Evolutionary conservation across 2,888 invertebrate species (phyloP).

Genomic region (Orthosia cruda): DNA sequence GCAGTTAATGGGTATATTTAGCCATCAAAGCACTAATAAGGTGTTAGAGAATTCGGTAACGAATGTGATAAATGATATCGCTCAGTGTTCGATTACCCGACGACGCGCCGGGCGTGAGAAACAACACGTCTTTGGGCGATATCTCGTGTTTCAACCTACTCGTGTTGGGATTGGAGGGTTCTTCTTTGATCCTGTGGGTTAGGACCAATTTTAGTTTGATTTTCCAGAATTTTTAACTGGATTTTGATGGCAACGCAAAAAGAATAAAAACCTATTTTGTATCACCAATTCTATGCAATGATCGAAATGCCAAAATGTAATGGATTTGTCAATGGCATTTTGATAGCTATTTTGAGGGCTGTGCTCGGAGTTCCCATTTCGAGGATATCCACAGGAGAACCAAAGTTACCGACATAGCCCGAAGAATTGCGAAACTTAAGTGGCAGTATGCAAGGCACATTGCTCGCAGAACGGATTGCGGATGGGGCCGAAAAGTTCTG

Average conservation of each 20-base stretch:
- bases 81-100: conserved; percentile 79
- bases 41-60: conserved; percentile 79
- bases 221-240: not conserved
- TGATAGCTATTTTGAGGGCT: no score
- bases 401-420: no score
- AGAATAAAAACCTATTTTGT: not conserved
- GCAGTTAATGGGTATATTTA: conserved; percentile 71
- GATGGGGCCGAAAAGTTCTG: no score
- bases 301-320: no score
- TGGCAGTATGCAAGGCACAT: no score
- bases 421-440: no score
- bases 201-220: not conserved
- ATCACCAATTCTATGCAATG: not conserved
- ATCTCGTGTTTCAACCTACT: conserved; percentile 81
- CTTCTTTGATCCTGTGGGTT: conserved; percentile 7
- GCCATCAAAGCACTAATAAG: conserved; percentile 75
- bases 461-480: no score
- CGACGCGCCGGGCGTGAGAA: conserved; percentile 82
- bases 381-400: no score
- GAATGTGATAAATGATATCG: conserved; percentile 86
- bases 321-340: no score
- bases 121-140: conserved; percentile 77
- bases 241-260: no score
- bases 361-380: no score
- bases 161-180: conserved; percentile 66